phyloP scores from a whole-genome alignment of 2,888 invertebrate genomes.

The Drosophila paranaensis region DNA sequence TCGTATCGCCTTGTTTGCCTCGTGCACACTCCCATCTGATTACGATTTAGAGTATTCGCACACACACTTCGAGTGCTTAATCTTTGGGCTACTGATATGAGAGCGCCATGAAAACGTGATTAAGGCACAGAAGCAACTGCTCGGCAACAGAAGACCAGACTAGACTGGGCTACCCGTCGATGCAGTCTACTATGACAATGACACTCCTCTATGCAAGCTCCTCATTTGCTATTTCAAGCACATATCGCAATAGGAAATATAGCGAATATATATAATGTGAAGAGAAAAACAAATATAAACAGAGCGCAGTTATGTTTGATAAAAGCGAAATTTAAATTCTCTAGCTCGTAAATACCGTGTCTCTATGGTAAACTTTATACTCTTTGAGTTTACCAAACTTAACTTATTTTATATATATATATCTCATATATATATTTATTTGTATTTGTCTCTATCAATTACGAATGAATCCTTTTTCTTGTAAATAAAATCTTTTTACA shows the following conservation, averaged over 20 bases:
- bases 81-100: conserved; percentile 35
- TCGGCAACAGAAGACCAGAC: neutral
- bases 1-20: conserved; percentile 3
- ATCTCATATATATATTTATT: no score
- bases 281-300: neutral
- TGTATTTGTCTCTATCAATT: no score
- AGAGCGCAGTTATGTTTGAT: neutral
- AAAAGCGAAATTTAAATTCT: neutral
- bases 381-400: no score
- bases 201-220: conserved; percentile 30
- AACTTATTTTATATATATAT: no score
- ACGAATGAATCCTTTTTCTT: no score
- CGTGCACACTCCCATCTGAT: conserved; percentile 5
- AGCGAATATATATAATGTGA: conserved; percentile 23
- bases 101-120: conserved; percentile 36
- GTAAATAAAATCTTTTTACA: no score
- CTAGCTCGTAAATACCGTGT: neutral
- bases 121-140: conserved; percentile 4
- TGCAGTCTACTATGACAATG: conserved; percentile 32
- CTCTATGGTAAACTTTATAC: no score
- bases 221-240: conserved; percentile 23
- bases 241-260: conserved; percentile 48
- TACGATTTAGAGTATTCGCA: conserved; percentile 7
- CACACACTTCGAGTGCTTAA: conserved; percentile 14
- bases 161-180: neutral